Evolutionary conservation across 2,797 vertebrate species (phyloP).

Genomic region (Coilia nasus): DNA sequence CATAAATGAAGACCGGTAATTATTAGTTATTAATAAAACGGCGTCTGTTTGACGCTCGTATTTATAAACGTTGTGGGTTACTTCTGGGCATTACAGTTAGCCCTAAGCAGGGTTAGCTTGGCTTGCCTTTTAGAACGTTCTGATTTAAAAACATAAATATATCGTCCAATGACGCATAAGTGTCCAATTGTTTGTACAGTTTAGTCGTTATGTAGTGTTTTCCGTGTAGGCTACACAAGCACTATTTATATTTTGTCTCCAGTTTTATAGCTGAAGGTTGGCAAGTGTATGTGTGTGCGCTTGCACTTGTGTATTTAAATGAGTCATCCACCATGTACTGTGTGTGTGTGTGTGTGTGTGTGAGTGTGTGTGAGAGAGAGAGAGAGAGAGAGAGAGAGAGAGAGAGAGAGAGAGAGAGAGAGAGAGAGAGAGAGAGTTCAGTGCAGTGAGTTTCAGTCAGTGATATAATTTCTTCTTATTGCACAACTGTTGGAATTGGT

Average conservation of each 20-base stretch:
- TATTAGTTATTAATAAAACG: not conserved
- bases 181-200: not conserved
- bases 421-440: not conserved
- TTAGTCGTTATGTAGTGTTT: constrained; percentile 8
- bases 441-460: not conserved
- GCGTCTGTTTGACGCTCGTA: not conserved
- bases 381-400: not conserved
- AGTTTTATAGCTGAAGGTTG: constrained; percentile 15
- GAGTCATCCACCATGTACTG: not conserved
- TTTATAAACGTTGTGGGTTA: not conserved
- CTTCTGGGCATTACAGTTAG: not conserved
- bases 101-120: not conserved
- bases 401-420: not conserved
- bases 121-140: not conserved
- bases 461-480: not conserved
- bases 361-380: not conserved
- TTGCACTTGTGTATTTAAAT: not conserved
- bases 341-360: not conserved
- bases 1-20: not conserved
- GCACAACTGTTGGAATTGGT: no score
- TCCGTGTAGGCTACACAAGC: not conserved
- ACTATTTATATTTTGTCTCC: constrained; percentile 12
- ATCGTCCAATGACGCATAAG: not conserved
- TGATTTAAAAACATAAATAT: not conserved
- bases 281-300: not conserved